Percentiles rank a stretch among this genome's conserved stretches.
These are phyloP conservation scores for Heliothis virescens DNA, from an alignment of 1,140 invertebrate species.

Conservation along the genomic window DNA sequence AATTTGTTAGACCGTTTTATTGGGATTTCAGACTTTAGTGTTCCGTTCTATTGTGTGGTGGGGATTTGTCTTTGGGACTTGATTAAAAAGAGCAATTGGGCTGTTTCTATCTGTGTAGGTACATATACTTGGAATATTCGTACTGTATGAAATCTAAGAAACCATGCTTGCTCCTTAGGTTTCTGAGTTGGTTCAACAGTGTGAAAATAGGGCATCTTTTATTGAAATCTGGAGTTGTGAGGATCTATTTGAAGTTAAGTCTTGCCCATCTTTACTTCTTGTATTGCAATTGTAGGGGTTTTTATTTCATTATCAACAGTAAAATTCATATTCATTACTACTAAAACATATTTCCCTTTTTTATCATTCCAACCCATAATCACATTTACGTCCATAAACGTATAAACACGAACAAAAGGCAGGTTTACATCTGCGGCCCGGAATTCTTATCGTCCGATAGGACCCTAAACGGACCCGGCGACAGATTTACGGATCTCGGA, in stretches of 20 bases:
- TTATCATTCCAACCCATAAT: conserved; percentile 5
- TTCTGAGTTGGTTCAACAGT: too few species aligned
- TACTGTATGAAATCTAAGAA: neutral
- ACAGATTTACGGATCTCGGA: conserved; percentile 53
- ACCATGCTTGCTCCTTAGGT: too few species aligned
- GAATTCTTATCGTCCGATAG: conserved; percentile 20
- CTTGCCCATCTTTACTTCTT: too few species aligned
- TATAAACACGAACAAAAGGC: conserved; percentile 31
- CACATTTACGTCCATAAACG: conserved; percentile 20
- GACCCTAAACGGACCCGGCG: conserved; percentile 36
- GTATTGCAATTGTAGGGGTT: too few species aligned
- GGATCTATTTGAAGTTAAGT: too few species aligned
- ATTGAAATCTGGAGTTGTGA: too few species aligned
- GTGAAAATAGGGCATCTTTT: too few species aligned
- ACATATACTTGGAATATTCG: neutral
- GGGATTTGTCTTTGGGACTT: neutral
- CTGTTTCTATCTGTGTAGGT: neutral
- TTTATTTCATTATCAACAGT: too few species aligned
- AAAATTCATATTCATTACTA: too few species aligned
- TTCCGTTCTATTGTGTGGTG: neutral
- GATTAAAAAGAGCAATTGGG: neutral
- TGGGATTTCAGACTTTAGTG: conserved; percentile 17
- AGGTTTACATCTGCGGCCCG: conserved; percentile 23
- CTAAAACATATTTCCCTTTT: neutral
- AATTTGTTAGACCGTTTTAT: conserved; percentile 29